Conservation (phyloP, 2,113 vertebrate species). For the Eonycteris spelaea region DNA sequence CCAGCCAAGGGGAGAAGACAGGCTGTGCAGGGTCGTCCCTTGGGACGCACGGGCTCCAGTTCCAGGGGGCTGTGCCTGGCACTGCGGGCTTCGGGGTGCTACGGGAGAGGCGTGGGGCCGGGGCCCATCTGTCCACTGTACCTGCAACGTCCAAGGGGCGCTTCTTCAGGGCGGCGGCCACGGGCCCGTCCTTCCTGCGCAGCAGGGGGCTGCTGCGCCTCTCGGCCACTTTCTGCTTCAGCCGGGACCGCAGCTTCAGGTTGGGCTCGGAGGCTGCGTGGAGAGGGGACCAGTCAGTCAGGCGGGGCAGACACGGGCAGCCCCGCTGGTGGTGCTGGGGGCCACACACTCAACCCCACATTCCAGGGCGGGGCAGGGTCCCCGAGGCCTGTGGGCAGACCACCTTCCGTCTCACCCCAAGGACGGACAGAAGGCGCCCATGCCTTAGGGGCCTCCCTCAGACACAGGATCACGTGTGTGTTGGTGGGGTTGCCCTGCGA, state of each 20-base stretch:
- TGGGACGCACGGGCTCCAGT: too few species aligned
- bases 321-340: not conserved
- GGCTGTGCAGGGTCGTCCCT: too few species aligned
- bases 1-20: too few species aligned
- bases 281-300: not conserved
- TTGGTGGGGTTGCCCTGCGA: too few species aligned
- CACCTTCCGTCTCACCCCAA: accelerated
- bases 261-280: slow-evolving; percentile 96
- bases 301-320: accelerated
- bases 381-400: not conserved
- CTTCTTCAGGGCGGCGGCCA: slow-evolving; percentile 91
- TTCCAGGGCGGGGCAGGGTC: too few species aligned
- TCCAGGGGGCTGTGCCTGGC: too few species aligned
- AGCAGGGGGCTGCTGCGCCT: slow-evolving; percentile 95
- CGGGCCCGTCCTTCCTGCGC: slow-evolving; percentile 92
- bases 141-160: slow-evolving; percentile 94
- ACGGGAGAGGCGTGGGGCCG: accelerated
- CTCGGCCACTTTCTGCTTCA: slow-evolving; percentile 98
- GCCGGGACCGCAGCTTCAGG: slow-evolving; percentile 94
- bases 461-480: too few species aligned
- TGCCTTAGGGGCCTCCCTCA: too few species aligned
- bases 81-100: too few species aligned
- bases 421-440: too few species aligned
- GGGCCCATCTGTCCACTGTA: slow-evolving; percentile 37
- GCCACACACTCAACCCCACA: too few species aligned